These are phyloP conservation scores for Melitaea cinxia DNA, from an alignment of 1,140 invertebrate species.

Conservation along the genomic window DNA sequence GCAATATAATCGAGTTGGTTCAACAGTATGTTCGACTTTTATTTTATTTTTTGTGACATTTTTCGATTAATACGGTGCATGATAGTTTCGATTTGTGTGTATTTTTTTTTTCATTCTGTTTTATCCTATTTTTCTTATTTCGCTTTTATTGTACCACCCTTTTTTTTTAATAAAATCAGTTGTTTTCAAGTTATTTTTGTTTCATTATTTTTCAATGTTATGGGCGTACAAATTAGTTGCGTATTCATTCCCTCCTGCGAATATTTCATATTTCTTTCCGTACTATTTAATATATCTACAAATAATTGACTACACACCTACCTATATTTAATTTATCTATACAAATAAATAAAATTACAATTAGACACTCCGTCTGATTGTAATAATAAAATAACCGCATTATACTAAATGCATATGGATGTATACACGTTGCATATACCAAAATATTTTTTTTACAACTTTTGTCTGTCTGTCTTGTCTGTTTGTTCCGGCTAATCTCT, in stretches of 20 bases:
- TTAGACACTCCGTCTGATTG: too few species aligned
- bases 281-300: too few species aligned
- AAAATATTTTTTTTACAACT: too few species aligned
- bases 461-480: too few species aligned
- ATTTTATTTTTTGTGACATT: constrained; percentile 16
- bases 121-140: constrained; percentile 28
- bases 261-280: neutral
- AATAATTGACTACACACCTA: too few species aligned
- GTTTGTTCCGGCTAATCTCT: too few species aligned
- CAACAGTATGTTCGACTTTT: constrained; percentile 21
- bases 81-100: constrained; percentile 24
- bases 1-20: constrained; percentile 35
- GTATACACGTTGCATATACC: too few species aligned
- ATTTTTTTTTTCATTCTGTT: constrained; percentile 20
- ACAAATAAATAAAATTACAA: too few species aligned
- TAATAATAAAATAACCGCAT: too few species aligned
- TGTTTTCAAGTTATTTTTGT: constrained; percentile 43
- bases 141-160: constrained; percentile 41
- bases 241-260: neutral
- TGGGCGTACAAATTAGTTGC: neutral
- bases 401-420: too few species aligned
- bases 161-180: constrained; percentile 46
- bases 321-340: too few species aligned
- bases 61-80: neutral
- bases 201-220: constrained; percentile 35